Percentiles rank a stretch among this genome's conserved stretches.
phyloP scores from a whole-genome alignment of 2,113 vertebrate genomes.

The Larimichthys crocea region DNA sequence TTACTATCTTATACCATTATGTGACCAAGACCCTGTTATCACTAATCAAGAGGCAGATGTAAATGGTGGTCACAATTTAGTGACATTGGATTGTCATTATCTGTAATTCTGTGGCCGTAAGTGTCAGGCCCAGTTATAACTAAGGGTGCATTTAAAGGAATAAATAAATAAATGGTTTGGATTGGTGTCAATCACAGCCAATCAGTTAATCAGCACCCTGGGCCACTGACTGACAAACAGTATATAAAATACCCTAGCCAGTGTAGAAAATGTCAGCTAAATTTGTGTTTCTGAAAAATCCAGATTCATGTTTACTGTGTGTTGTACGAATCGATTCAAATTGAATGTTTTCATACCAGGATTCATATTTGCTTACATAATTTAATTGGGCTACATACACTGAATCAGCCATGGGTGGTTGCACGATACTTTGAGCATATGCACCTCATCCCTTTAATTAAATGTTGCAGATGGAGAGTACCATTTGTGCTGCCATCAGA shows the following conservation, averaged over 20 bases:
- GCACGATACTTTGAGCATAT: conserved; percentile 1
- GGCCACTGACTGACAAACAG: neutral
- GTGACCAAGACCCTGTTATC: neutral
- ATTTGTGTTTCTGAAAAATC: neutral
- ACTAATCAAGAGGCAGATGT: neutral
- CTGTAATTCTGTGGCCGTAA: conserved; percentile 9
- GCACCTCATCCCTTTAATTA: conserved; percentile 49
- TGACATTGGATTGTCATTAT: neutral
- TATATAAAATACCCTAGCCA: neutral
- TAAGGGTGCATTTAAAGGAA: neutral
- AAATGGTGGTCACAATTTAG: neutral
- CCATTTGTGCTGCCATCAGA: conserved; percentile 21
- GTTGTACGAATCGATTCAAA: neutral
- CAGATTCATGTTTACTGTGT: neutral
- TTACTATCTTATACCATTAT: neutral
- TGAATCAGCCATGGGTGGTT: neutral
- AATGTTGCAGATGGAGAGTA: conserved; percentile 36
- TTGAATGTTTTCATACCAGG: neutral
- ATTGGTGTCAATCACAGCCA: neutral
- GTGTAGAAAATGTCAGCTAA: neutral
- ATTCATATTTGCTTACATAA: neutral
- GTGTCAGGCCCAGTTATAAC: conserved; percentile 6
- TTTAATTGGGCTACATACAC: conserved; percentile 5
- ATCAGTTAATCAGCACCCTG: neutral
- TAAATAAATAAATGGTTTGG: neutral